A percentile compares a stretch with the other conserved stretches of the same genome.
These are phyloP conservation scores for Drosophila suzukii DNA, from an alignment of 1,140 invertebrate genomes.

Conservation along the genomic window DNA sequence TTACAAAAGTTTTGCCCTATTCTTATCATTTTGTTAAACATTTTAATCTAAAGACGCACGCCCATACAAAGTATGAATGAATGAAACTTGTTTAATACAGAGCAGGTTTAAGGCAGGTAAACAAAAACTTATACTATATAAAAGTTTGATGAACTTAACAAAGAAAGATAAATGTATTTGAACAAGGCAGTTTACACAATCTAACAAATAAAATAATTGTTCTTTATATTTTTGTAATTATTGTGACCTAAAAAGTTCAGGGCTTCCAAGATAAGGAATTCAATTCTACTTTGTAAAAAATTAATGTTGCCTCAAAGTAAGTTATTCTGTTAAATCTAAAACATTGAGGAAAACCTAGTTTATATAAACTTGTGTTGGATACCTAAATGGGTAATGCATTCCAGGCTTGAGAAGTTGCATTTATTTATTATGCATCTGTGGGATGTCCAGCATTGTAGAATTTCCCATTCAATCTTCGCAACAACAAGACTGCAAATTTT, in stretches of 20 bases:
- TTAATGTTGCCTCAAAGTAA: neutral
- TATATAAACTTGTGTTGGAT: neutral
- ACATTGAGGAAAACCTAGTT: neutral
- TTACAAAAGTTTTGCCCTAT: too few relatives aligned
- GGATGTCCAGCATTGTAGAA: neutral
- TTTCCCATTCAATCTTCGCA: conserved; percentile 24
- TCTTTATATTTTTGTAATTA: neutral
- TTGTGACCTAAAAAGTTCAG: neutral
- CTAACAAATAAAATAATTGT: neutral
- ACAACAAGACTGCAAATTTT: conserved; percentile 32
- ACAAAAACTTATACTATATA: neutral
- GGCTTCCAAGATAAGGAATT: neutral
- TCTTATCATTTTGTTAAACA: too few relatives aligned
- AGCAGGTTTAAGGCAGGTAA: neutral
- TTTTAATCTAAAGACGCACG: too few relatives aligned
- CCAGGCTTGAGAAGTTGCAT: conserved; percentile 5
- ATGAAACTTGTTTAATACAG: neutral
- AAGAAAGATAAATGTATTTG: neutral
- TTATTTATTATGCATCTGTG: conserved; percentile 26
- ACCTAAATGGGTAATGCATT: conserved; percentile 1
- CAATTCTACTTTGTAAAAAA: neutral
- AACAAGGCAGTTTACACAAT: neutral
- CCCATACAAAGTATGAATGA: neutral
- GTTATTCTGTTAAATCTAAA: neutral
- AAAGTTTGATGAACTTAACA: neutral